Percentiles rank a stretch among this genome's conserved stretches.
phyloP scores from a whole-genome alignment of 2,797 vertebrate genomes.

The Enteromius anoplus region DNA sequence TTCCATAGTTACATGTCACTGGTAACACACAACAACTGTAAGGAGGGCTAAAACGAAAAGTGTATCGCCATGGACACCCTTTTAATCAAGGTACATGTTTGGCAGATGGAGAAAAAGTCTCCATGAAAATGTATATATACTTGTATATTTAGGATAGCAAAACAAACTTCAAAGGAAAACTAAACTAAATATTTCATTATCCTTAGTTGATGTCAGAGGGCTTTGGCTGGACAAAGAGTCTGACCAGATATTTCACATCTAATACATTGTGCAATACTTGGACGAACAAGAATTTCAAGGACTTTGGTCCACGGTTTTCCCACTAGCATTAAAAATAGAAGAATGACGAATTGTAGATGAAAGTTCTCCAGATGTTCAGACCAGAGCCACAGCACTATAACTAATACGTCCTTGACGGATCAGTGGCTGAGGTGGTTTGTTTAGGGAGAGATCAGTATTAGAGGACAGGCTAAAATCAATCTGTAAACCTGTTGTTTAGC shows the following conservation, averaged over 20 bases:
- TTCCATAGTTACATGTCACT: conserved; percentile 99
- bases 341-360: conserved; percentile 34
- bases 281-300: neutral
- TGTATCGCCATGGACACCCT: neutral
- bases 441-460: conserved; percentile 34
- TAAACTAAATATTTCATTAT: neutral
- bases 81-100: conserved; percentile 31
- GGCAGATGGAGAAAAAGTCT: neutral
- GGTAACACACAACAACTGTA: conserved; percentile 63
- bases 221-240: neutral
- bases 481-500: conserved; percentile 38
- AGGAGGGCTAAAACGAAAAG: conserved; percentile 46
- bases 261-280: conserved; percentile 12
- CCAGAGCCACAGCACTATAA: conserved; percentile 38
- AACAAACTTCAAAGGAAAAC: neutral
- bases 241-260: conserved; percentile 11
- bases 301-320: conserved; percentile 23
- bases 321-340: conserved; percentile 45
- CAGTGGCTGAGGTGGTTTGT: conserved; percentile 41
- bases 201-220: neutral
- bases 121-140: neutral
- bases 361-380: conserved; percentile 43
- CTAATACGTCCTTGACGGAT: conserved; percentile 20
- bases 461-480: conserved; percentile 35
- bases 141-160: neutral